These are phyloP conservation scores for Parnassius orleans DNA, from an alignment of 2,888 invertebrate genomes.

Conservation along the genomic window DNA sequence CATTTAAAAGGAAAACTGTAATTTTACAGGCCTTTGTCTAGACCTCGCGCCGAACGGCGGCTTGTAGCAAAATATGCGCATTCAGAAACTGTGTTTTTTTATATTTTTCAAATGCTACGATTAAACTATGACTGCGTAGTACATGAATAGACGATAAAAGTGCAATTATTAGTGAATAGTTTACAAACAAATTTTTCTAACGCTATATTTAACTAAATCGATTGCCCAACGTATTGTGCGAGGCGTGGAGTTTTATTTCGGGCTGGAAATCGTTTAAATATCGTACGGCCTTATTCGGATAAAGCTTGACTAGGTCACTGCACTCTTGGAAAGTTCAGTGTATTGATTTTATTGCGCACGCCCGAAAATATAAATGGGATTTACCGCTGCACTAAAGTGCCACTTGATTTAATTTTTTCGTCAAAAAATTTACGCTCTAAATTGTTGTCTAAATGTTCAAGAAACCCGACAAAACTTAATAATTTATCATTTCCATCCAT, in stretches of 20 bases:
- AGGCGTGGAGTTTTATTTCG: slow-evolving; percentile 43
- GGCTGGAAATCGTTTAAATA: slow-evolving; percentile 58
- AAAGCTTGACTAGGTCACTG: slow-evolving; percentile 72
- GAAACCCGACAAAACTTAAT: too few species aligned
- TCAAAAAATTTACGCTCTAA: slow-evolving; percentile 24
- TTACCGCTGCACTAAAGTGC: slow-evolving; percentile 47
- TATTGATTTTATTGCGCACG: slow-evolving; percentile 80
- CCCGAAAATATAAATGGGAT: slow-evolving; percentile 77
- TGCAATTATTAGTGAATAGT: background rate
- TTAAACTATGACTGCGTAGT: slow-evolving; percentile 39
- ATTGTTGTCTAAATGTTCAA: background rate
- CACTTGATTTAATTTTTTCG: slow-evolving; percentile 47
- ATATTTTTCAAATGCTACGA: slow-evolving; percentile 69
- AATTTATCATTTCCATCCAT: too few species aligned
- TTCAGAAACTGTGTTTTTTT: slow-evolving; percentile 65
- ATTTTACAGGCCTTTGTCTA: slow-evolving; percentile 77
- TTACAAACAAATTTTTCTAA: background rate
- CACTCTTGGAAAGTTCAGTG: slow-evolving; percentile 75
- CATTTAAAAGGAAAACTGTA: slow-evolving; percentile 79
- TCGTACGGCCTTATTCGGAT: slow-evolving; percentile 64
- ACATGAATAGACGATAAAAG: slow-evolving; percentile 17
- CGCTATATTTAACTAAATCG: slow-evolving; percentile 25
- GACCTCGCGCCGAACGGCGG: slow-evolving; percentile 46
- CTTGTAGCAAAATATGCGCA: slow-evolving; percentile 74
- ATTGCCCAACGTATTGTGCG: slow-evolving; percentile 36